Base-by-base conservation (phyloP, 2,797 vertebrate species). In the Anniella stebbinsi region DNA sequence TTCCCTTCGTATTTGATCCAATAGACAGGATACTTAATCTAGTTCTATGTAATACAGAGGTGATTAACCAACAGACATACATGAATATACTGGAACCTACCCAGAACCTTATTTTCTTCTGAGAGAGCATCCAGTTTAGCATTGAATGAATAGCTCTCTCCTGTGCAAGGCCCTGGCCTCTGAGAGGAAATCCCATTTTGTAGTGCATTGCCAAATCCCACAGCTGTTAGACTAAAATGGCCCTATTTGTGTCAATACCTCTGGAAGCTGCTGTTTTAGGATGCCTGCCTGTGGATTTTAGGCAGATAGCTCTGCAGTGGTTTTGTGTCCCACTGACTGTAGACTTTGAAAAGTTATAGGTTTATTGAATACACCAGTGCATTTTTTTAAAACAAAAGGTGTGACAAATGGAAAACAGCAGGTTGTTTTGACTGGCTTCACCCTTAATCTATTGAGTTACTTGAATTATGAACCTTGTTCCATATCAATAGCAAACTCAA, bases 151-250 rank as follows among this genome's bases (percentile, higher is more conserved):
- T 36, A 51, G 10, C 36, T 41, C 13, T 36, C 10, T 67, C 41
- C 72, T n/a, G 21, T 18, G 2, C 33, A 63, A 75, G 41, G 30
- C 72, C 88, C 72, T 51, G 28, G 36, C 7, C 28, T 70, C 18
- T 57, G 80, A 88, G 70, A 45, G 25, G 33, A 66, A 83, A 76
- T 51, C 41, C 41, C 33, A 21, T 84, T 36, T 89, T 76, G 81
- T 89, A 57, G 4, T 66, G 25, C 23, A 36, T 18, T 77, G 88
- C 82, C 72, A 84, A 77, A 77, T 89, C 84, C 72, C 72, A 81
- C 57, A 75, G 33, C 88, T 67, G n/a, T 21, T 33, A 67, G 48
- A 41, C 41, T 6, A 9, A 38, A 84, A 36, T 66, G 33, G 67
- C 38, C 60, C 77, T 60, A 6, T 73, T 72, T 60, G 36, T 41